Conservation (phyloP, 2,888 invertebrate genomes). For the Heliconius erato region DNA sequence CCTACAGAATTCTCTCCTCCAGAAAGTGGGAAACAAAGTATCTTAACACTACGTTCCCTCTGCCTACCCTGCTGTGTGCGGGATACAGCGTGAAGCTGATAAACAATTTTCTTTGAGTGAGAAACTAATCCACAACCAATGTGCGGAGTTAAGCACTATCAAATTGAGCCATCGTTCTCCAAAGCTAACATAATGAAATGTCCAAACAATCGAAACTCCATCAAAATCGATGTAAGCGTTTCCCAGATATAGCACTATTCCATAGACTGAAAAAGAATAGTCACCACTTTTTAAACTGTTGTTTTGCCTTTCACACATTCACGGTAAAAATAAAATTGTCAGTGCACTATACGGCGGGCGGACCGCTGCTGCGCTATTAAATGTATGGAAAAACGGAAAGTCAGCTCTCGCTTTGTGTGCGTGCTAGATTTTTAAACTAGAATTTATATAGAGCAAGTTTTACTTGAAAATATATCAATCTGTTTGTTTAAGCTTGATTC, state of each 20-base stretch:
- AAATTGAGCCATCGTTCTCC: neutral
- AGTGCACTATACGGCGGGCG: constrained; percentile 4
- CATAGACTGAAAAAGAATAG: constrained; percentile 4
- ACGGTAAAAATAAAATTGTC: constrained; percentile 19
- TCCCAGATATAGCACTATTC: neutral
- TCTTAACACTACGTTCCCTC: too few species aligned
- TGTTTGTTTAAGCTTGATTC: neutral
- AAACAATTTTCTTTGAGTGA: too few species aligned
- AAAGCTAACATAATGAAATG: neutral
- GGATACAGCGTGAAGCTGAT: too few species aligned
- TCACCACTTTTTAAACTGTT: constrained; percentile 23
- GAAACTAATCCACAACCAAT: neutral
- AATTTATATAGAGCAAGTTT: neutral
- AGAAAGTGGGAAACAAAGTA: too few species aligned
- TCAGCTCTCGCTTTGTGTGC: constrained; percentile 5
- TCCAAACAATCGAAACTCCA: neutral
- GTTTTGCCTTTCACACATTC: constrained; percentile 16
- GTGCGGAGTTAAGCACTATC: neutral
- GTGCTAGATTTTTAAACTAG: constrained; percentile 23
- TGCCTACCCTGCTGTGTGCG: too few species aligned
- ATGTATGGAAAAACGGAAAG: constrained; percentile 13
- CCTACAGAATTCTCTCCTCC: too few species aligned
- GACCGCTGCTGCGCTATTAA: constrained; percentile 12
- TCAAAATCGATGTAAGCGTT: constrained; percentile 6
- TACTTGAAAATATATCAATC: neutral